phyloP scores from a whole-genome alignment of 2,888 invertebrate species.

The Chymomyza caudatula region DNA sequence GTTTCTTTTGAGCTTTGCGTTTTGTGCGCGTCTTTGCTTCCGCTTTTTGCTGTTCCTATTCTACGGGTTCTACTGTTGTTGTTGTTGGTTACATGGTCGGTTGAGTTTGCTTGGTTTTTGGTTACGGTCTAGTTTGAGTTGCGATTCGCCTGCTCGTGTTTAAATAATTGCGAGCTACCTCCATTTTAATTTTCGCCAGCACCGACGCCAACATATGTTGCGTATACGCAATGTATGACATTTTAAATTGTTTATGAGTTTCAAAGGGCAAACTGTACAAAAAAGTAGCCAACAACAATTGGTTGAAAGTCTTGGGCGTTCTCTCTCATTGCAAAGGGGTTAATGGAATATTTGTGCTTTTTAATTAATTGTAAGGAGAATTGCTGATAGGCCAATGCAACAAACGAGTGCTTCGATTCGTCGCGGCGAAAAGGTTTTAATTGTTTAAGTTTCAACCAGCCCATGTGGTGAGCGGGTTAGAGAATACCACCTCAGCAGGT shows the following conservation, averaged over 20 bases:
- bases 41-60: slow-evolving; percentile 21
- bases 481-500: too few relatives aligned
- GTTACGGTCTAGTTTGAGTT: slow-evolving; percentile 24
- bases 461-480: too few relatives aligned
- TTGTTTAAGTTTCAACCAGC: not conserved
- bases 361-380: slow-evolving; percentile 62
- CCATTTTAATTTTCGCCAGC: slow-evolving; percentile 50
- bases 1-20: slow-evolving; percentile 51
- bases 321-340: slow-evolving; percentile 12
- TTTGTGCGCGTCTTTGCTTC: slow-evolving; percentile 38
- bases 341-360: slow-evolving; percentile 55
- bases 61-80: not conserved
- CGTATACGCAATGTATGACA: slow-evolving; percentile 66
- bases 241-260: slow-evolving; percentile 70
- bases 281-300: slow-evolving; percentile 35
- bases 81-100: slow-evolving; percentile 18
- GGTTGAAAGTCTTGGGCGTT: too few relatives aligned
- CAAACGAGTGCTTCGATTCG: not conserved
- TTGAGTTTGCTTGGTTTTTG: slow-evolving; percentile 19
- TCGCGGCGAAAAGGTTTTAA: too few relatives aligned
- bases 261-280: slow-evolving; percentile 24
- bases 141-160: slow-evolving; percentile 14
- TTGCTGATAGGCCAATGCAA: slow-evolving; percentile 35
- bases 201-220: slow-evolving; percentile 27
- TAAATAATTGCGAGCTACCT: slow-evolving; percentile 46